These are phyloP conservation scores for Cheilosia urbana DNA, from an alignment of 2,888 invertebrate genomes.

Conservation along the genomic window DNA sequence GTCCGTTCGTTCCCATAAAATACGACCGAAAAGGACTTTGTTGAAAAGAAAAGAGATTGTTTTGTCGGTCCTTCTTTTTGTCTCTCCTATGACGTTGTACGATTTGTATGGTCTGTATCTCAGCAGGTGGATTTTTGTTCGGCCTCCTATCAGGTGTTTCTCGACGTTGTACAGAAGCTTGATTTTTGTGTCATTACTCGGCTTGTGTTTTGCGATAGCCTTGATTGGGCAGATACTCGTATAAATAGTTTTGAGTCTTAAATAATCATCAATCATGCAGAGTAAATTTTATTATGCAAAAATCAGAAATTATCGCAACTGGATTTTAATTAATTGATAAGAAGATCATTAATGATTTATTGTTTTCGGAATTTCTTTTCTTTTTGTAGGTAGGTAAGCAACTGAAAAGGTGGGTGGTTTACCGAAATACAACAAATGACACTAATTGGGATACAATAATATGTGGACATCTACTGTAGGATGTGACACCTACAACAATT, in stretches of 20 bases:
- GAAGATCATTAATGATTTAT: background rate
- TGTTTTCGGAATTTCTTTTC: too few relatives aligned
- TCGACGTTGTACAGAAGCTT: constrained; percentile 45
- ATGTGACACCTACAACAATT: too few relatives aligned
- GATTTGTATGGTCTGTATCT: constrained; percentile 34
- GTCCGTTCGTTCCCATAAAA: background rate
- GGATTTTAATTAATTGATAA: constrained; percentile 3
- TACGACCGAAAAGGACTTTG: constrained; percentile 17
- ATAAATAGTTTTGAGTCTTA: background rate
- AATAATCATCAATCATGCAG: background rate
- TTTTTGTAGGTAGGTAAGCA: too few relatives aligned
- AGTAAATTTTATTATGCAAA: background rate
- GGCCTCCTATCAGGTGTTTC: constrained; percentile 24
- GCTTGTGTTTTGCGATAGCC: constrained; percentile 33
- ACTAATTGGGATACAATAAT: too few relatives aligned
- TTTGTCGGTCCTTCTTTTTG: background rate
- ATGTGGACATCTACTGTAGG: too few relatives aligned
- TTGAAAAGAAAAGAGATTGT: background rate
- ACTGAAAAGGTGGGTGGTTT: too few relatives aligned
- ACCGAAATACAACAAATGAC: too few relatives aligned
- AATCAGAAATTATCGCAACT: background rate
- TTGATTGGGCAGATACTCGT: background rate
- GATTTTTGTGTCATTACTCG: constrained; percentile 33
- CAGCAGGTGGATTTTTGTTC: constrained; percentile 54
- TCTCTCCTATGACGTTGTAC: constrained; percentile 4